Conservation (phyloP, 2,888 invertebrate species). For the Reticulitermes lucifugus region DNA sequence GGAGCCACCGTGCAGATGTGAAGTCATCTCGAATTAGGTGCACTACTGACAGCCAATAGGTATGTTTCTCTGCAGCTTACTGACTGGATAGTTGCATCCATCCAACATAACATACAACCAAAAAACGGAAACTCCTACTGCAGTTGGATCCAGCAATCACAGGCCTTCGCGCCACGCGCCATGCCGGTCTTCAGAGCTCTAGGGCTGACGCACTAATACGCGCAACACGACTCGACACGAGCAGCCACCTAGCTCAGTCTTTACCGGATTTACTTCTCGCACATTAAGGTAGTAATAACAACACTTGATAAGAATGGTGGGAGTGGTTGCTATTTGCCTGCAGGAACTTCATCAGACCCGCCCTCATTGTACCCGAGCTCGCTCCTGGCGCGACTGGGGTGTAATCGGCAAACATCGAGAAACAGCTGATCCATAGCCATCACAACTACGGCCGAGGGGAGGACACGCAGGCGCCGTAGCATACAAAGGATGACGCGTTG, state of each 20-base stretch:
- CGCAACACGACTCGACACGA: not conserved
- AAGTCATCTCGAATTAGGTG: not conserved
- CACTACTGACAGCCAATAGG: not conserved
- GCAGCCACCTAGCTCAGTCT: not conserved
- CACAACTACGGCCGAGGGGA: not conserved
- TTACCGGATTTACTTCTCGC: conserved; percentile 30
- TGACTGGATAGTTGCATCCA: not conserved
- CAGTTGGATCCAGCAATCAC: not conserved
- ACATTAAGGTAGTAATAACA: not conserved
- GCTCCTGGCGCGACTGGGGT: not conserved
- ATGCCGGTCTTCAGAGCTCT: not conserved
- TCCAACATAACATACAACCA: not conserved
- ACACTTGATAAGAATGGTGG: conserved; percentile 23
- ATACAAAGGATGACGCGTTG: not conserved
- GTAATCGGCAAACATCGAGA: not conserved
- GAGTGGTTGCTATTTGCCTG: conserved; percentile 14
- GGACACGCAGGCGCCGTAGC: not conserved
- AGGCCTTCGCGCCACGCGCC: not conserved
- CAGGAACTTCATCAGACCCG: not conserved
- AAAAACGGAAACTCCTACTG: not conserved
- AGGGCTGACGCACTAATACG: not conserved
- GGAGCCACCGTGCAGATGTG: not conserved
- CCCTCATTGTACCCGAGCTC: conserved; percentile 14
- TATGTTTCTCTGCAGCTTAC: not conserved
- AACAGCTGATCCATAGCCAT: conserved; percentile 14